Base-by-base conservation (phyloP, 2,888 invertebrate species). In the Synergus gifuensis region DNA sequence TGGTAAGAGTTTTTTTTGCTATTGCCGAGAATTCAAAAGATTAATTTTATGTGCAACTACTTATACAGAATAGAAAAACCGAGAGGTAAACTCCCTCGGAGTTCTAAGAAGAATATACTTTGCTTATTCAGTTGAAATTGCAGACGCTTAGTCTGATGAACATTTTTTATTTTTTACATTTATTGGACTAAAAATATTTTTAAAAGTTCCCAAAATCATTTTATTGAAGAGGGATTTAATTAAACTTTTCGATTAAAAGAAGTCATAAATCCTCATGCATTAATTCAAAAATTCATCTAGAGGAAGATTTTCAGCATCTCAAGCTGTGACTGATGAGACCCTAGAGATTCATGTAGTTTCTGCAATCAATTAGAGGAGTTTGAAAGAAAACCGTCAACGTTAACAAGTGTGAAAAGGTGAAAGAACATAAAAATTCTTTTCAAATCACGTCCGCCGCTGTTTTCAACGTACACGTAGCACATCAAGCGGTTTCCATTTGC, bases 1-100 rank as follows among this genome's bases (percentile, higher is more conserved):
- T 12, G 93, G 93, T 93, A 82, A 88, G 92, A 2, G 2, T 1
- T 28, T 28, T 28, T 28, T 28, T 28, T 28, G 28, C 28, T 28
- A 28, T 28, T 28, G 28, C 28, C 28, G 28, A 16, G 44, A 67
- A 67, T 46, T 44, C 12, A 4, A 18, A 67, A 67, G 12, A 22
- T 7, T 40, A 66, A 66, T 66, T 67, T 67, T 67, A 14, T 69
- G 28, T 49, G 16, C 49, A 69, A 22, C 69, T 28, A 16, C 28
- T 69, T 54, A n/a, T 54, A n/a, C 28, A 28, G 18, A 18, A 44
- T 42, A 14, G 12, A 67, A 46, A 22, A 69, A 16, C 22, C 22
- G 8, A 28, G 28, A 28, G 28, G 2, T 2, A 28, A 28, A 28
- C 2, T 28, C 28, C 69, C 2, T 63, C 36, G 14, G 4, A 69